Evolutionary conservation across 2,797 vertebrate genomes (phyloP).

Genomic region (Taeniopygia guttata): DNA sequence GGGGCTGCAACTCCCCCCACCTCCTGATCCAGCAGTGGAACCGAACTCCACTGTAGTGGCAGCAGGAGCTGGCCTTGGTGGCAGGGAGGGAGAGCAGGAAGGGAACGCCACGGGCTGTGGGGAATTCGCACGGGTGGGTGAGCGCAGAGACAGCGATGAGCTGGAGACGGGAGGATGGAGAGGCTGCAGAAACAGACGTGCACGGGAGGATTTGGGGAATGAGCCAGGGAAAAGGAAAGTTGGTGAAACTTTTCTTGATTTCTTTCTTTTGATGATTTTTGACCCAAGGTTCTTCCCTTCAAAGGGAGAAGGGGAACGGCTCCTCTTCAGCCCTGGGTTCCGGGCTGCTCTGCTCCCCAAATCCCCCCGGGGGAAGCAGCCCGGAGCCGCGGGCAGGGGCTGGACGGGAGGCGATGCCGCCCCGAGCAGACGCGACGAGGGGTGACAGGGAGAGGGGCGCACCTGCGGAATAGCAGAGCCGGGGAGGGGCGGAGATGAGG

Average conservation of each 20-base stretch:
- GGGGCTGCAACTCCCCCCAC: not conserved
- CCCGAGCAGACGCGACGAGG: not conserved
- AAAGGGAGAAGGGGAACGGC: no score
- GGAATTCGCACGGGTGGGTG: rapidly evolving
- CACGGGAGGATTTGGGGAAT: not conserved
- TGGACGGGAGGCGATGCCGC: not conserved
- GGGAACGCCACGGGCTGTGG: rapidly evolving
- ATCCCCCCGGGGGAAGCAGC: not conserved
- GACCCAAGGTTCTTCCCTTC: not conserved
- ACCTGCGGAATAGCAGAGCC: no score
- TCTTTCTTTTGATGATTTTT: not conserved
- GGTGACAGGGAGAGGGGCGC: not conserved
- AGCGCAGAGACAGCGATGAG: not conserved
- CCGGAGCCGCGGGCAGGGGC: not conserved
- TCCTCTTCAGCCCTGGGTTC: not conserved
- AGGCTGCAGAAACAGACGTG: not conserved
- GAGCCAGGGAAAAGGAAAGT: not conserved
- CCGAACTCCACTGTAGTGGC: rapidly evolving
- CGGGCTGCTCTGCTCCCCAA: not conserved
- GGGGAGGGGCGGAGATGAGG: not conserved
- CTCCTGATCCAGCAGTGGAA: rapidly evolving
- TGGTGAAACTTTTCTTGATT: not conserved
- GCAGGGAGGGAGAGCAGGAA: not conserved
- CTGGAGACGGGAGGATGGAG: not conserved
- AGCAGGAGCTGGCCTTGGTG: not conserved